Base-by-base conservation (phyloP, 2,113 vertebrate genomes). In the Amblyornis subalaris region DNA sequence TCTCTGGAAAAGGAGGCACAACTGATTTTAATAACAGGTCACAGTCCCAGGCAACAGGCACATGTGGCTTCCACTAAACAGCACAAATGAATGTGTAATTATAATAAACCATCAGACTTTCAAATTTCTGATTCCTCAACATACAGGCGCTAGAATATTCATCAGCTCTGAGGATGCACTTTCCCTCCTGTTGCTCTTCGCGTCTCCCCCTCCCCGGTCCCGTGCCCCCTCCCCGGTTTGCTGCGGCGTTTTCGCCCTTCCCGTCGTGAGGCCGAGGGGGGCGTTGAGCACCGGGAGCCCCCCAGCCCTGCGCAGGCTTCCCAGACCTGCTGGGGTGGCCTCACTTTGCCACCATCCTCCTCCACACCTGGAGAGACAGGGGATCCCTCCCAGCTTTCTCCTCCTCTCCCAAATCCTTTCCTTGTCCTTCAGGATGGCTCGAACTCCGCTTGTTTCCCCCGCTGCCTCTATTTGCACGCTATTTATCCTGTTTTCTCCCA, bases 21-120 rank as follows among this genome's bases (percentile, higher is more conserved):
- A 97, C 98, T 97, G 97, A 98, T 98, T 98, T 99, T 98, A 98
- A 98, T 98, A 98, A 97, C 97, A 97, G 97, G 98, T 98, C 98
- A 98, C 96, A 97, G 96, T 97, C 98, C 98, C 97, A 97, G 91
- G 95, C 97, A 96, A 89, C 93, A 93, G 96, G 97, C 93, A 97
- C 91, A 97, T 94, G 96, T 97, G 97, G 97, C 98, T 98, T 96
- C 97, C 97, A 97, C 98, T 94, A 95, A 97, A 97, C 98, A 98
- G 98, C 97, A 98, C 98, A 98, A 98, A 98, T 97, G 98, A 98
- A 98, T 95, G 97, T 97, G 97, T 98, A 98, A 99, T 99, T 98
- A 98, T 98, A 98, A 98, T 98, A 97, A 93, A 96, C 92, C 96
- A 97, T 98, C 97, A 97, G 98, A 98, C 98, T 98, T 98, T 98